Base-by-base conservation (phyloP, 2,888 invertebrate species). In the Pyrrhia umbra region DNA sequence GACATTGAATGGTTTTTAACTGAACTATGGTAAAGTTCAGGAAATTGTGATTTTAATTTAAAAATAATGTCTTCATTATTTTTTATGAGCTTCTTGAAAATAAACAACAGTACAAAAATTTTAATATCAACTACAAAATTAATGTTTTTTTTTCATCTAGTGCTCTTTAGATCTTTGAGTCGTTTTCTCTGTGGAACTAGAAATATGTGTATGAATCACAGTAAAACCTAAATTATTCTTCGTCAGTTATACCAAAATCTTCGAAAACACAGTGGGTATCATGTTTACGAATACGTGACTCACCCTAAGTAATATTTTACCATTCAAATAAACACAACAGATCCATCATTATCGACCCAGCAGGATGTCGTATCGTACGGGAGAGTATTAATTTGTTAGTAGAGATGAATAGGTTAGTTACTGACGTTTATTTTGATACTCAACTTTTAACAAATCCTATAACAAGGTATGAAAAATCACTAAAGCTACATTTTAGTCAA, bases 231-330 rank as follows among this genome's bases (percentile, higher is more conserved):
- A 43, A 66, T 54, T 43, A 13, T 37, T 21, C 16, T 50, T 21
- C 5, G 8, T 21, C 20, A 15, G 20, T 42, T 45, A 16, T 20
- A 45, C 2, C 0, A 30, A 50, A 49, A 40, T 21, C 9, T 63
- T 39, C 43, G 2, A 34, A 57, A 49, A 46, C 30, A 50, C 50
- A 50, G 46, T 20, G 6, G 2, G 23, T 23, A 23, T 23, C 2
- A n/a, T 62, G 52, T 42, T 63, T 58, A 56, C 30, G 10, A 57
- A 43, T 69, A 56, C 56, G 69, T 70, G 61, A 66, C 47, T 62
- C 49, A 63, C 74, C 75, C 77, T 46, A 25, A 18, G 34, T 57
- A 64, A 77, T 74, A 80, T 66, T 77, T 79, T 60, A 59, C 80
- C n/a, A 71, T 77, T 71, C 51, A 74, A 56, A 65, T 61, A 68